Evolutionary conservation across 2,888 invertebrate genomes (phyloP).

Genomic region (Macrostomum cliftonense): DNA sequence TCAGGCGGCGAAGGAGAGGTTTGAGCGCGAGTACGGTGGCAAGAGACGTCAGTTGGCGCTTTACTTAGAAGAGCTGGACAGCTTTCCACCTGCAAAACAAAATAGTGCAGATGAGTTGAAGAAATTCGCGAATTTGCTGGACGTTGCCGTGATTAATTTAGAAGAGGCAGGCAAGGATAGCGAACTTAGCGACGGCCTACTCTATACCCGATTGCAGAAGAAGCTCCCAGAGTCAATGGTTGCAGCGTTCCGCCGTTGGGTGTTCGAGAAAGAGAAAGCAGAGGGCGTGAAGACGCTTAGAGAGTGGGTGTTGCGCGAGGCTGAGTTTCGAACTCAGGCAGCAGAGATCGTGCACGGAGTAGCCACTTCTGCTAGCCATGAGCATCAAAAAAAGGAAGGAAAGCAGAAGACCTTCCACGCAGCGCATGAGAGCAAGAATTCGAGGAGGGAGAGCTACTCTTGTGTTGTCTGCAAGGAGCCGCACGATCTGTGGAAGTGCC

Average conservation of each 20-base stretch:
- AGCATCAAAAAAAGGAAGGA: too few relatives aligned
- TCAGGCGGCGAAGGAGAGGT: slow-evolving; percentile 8
- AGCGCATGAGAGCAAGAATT: too few relatives aligned
- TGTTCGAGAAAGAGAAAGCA: background rate
- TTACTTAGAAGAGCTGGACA: slow-evolving; percentile 9
- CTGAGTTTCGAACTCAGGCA: slow-evolving; percentile 9
- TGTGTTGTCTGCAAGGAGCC: too few relatives aligned
- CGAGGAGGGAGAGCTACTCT: too few relatives aligned
- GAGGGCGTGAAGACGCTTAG: slow-evolving; percentile 5
- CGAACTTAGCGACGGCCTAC: slow-evolving; percentile 3
- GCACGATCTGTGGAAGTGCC: too few relatives aligned
- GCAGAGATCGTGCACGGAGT: slow-evolving; percentile 4
- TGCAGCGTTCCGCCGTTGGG: too few relatives aligned
- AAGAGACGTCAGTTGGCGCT: slow-evolving; percentile 6
- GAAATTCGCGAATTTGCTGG: slow-evolving; percentile 8
- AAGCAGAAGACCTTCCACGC: too few relatives aligned
- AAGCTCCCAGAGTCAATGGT: too few relatives aligned
- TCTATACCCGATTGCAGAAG: background rate
- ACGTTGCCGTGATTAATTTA: slow-evolving; percentile 8
- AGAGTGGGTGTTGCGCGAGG: slow-evolving; percentile 4
- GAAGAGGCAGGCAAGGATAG: slow-evolving; percentile 3
- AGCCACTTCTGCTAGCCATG: too few relatives aligned
- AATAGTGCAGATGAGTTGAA: slow-evolving; percentile 6
- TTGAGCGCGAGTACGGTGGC: slow-evolving; percentile 11
- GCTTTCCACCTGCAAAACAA: slow-evolving; percentile 4